Evolutionary conservation across 2,888 invertebrate species (phyloP).

Genomic region (Drosophila barbarae): DNA sequence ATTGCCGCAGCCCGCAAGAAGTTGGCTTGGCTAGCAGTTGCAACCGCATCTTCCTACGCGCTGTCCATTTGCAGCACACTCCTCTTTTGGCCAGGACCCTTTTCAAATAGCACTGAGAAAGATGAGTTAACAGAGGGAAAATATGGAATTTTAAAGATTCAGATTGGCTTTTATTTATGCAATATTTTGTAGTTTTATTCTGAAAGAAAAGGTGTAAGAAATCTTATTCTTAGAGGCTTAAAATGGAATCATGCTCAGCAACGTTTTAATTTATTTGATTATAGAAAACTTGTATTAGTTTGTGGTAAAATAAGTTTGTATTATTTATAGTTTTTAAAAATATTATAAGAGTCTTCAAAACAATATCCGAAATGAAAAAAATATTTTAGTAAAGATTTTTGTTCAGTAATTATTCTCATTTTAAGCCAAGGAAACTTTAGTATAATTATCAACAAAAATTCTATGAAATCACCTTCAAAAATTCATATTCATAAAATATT

Average conservation of each 20-base stretch:
- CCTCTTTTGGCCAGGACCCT: background rate
- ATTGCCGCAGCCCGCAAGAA: slow-evolving; percentile 62
- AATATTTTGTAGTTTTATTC: too few relatives aligned
- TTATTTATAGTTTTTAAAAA: background rate
- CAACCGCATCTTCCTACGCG: slow-evolving; percentile 64
- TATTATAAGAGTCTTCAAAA: background rate
- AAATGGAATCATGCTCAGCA: too few relatives aligned
- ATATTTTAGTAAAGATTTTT: background rate
- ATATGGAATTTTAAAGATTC: too few relatives aligned
- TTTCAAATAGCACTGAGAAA: background rate
- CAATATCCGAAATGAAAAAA: too few relatives aligned
- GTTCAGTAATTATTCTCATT: background rate
- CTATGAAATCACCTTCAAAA: background rate
- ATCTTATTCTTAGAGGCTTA: too few relatives aligned
- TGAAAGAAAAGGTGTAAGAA: too few relatives aligned
- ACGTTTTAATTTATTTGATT: too few relatives aligned
- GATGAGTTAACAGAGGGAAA: background rate
- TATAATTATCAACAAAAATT: background rate
- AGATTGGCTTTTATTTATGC: too few relatives aligned
- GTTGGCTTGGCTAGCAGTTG: slow-evolving; percentile 46
- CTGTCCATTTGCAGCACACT: slow-evolving; percentile 43
- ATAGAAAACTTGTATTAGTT: too few relatives aligned
- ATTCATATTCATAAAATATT: background rate
- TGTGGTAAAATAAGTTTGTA: too few relatives aligned
- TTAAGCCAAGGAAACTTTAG: background rate